phyloP scores from a whole-genome alignment of 2,797 vertebrate species.

The Hybognathus amarus region DNA sequence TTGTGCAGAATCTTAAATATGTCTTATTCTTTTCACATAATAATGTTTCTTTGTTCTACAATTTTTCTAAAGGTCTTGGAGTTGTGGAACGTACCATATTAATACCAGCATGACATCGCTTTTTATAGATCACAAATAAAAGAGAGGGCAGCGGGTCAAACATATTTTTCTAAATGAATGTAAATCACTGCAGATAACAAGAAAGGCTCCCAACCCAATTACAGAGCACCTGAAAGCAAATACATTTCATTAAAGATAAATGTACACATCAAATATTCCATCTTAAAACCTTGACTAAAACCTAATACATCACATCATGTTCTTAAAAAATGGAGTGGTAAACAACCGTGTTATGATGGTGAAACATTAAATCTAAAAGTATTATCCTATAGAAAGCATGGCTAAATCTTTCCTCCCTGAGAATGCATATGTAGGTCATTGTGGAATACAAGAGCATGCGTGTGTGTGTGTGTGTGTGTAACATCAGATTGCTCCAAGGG shows the following conservation, averaged over 20 bases:
- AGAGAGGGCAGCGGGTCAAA: constrained; percentile 7
- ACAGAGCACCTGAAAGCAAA: constrained; percentile 5
- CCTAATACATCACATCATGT: neutral
- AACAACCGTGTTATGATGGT: too few relatives aligned
- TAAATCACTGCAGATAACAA: neutral
- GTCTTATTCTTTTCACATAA: neutral
- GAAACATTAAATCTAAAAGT: neutral
- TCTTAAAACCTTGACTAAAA: neutral
- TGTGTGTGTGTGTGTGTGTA: neutral
- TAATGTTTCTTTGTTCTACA: neutral
- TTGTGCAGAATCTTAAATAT: too few relatives aligned
- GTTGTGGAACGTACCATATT: neutral
- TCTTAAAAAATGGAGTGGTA: neutral
- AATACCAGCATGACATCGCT: neutral
- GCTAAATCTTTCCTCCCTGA: neutral
- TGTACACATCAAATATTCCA: neutral
- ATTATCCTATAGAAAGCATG: neutral
- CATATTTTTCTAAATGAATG: neutral
- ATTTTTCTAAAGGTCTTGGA: neutral
- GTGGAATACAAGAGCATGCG: neutral
- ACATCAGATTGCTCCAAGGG: neutral
- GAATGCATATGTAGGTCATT: constrained; percentile 36
- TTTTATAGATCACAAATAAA: constrained; percentile 2
- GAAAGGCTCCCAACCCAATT: neutral
- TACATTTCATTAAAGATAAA: neutral